Conservation (phyloP, 2,113 vertebrate species). For the Ceyx margarethae region DNA sequence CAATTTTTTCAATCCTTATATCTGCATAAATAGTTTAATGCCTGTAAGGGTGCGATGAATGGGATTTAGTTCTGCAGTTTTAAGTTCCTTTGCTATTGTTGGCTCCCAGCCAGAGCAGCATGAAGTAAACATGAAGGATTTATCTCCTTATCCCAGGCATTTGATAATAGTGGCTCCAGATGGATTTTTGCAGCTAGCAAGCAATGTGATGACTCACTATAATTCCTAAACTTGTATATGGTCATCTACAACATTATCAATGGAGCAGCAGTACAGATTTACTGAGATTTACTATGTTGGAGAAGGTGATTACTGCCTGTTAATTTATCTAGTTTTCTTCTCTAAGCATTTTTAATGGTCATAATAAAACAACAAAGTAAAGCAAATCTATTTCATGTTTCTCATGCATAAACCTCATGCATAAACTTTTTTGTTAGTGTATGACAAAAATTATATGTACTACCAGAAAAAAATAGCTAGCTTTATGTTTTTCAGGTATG, state of each 20-base stretch:
- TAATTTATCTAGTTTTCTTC: slow-evolving; percentile 9
- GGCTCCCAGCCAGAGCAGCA: not conserved
- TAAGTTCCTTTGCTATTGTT: slow-evolving; percentile 17
- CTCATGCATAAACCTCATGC: not conserved
- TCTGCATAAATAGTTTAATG: not conserved
- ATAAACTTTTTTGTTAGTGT: not conserved
- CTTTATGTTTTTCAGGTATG: not conserved
- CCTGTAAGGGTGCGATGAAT: not conserved
- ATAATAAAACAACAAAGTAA: not conserved
- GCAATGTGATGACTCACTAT: not conserved
- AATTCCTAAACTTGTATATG: not conserved
- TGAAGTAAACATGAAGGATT: not conserved
- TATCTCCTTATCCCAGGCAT: not conserved
- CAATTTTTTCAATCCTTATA: not conserved
- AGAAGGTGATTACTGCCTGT: not conserved
- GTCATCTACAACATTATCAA: not conserved
- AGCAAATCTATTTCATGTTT: not conserved
- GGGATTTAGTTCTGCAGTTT: not conserved
- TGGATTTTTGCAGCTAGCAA: not conserved
- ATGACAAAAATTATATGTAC: not conserved
- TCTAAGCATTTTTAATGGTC: not conserved
- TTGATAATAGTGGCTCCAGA: not conserved
- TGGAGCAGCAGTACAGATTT: not conserved
- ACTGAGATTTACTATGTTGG: not conserved
- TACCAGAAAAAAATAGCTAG: not conserved